These are phyloP conservation scores for Heliocidaris tuberculata DNA, from an alignment of 35 echinoderm and acorn worm genomes.

Conservation along the genomic window DNA sequence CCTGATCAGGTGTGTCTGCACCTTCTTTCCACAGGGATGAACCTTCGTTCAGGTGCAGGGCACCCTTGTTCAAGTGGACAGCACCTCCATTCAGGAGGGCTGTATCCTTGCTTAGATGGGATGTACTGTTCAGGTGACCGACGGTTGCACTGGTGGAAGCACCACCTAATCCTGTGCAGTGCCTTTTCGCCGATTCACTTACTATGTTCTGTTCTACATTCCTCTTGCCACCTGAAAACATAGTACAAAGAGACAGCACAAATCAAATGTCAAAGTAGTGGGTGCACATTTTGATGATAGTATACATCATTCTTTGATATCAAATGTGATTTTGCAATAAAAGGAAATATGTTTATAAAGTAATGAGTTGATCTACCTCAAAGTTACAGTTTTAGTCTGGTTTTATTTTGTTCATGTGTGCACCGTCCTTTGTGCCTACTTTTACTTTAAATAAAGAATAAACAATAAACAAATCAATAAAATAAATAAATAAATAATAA, in stretches of 20 bases:
- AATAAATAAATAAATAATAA: too few species aligned
- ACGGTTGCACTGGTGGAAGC: not conserved
- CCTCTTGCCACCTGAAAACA: not conserved
- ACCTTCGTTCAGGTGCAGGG: not conserved
- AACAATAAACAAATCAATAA: too few species aligned
- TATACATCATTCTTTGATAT: too few species aligned
- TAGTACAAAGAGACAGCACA: not conserved
- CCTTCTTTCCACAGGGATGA: not conserved
- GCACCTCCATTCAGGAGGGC: not conserved
- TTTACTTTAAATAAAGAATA: too few species aligned
- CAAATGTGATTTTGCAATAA: too few species aligned
- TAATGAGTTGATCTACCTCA: too few species aligned
- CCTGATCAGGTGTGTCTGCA: not conserved
- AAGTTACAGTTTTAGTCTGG: too few species aligned
- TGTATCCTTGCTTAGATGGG: not conserved
- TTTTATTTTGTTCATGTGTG: too few species aligned
- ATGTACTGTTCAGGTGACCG: not conserved
- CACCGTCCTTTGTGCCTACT: too few species aligned
- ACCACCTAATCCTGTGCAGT: constrained; percentile 1
- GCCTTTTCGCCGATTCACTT: constrained; percentile 25
- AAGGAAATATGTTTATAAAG: too few species aligned
- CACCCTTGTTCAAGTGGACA: not conserved
- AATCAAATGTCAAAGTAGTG: not conserved
- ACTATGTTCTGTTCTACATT: not conserved
- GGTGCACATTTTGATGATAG: not conserved